Percentiles rank a stretch among this genome's conserved stretches.
Evolutionary conservation across 2,797 vertebrate species (phyloP).

Genomic region (Syndactyla subalaris): DNA sequence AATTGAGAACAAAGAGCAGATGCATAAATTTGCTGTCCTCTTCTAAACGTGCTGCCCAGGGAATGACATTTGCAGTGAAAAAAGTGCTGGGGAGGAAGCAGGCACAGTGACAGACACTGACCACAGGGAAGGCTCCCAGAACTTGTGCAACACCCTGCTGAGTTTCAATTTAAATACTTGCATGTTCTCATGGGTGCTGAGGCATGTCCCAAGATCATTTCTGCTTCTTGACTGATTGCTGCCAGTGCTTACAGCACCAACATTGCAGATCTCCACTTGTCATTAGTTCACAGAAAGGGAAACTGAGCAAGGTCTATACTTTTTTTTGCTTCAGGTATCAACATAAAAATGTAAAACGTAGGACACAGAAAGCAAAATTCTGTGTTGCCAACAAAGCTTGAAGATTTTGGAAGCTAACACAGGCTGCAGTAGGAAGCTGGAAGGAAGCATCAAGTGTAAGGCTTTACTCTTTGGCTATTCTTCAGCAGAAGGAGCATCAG

Average conservation of each 20-base stretch:
- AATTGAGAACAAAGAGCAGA: not conserved
- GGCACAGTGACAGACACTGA: not conserved
- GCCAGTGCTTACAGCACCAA: not conserved
- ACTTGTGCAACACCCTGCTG: not conserved
- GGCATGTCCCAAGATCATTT: fast-evolving
- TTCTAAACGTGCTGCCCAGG: not conserved
- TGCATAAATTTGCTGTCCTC: not conserved
- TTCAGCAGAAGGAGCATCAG: not conserved
- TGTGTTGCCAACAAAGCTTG: not conserved
- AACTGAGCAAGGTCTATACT: not conserved
- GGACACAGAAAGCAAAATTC: not conserved
- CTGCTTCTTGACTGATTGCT: not conserved
- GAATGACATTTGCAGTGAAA: not conserved
- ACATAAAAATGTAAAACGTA: not conserved
- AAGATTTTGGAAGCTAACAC: not conserved
- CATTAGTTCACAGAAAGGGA: not conserved
- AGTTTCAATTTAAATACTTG: not conserved
- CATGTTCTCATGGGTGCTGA: fast-evolving
- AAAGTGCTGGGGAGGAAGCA: not conserved
- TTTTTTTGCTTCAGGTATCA: not conserved
- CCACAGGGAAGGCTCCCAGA: not conserved
- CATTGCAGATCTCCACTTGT: not conserved
- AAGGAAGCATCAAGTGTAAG: not conserved
- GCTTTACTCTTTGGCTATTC: not conserved
- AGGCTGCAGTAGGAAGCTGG: not conserved